These are phyloP conservation scores for Pan paniscus DNA, from an alignment of 2,113 vertebrate species.

Conservation along the genomic window DNA sequence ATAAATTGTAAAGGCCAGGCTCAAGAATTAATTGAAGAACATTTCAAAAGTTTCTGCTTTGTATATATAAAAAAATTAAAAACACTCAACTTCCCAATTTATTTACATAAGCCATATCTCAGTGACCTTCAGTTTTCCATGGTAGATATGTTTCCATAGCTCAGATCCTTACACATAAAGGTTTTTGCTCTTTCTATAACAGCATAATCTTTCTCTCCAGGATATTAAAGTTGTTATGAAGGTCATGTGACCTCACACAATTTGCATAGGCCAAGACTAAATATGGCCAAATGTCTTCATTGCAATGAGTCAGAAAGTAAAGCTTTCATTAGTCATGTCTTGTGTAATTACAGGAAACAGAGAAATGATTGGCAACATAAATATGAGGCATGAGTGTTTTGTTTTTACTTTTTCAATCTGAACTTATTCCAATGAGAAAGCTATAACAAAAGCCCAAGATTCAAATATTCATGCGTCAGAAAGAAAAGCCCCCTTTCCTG, in stretches of 20 bases:
- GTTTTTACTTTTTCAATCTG: constrained; percentile 1
- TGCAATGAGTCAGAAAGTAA: constrained; percentile 33
- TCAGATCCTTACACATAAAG: background rate
- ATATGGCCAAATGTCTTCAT: constrained; percentile 53
- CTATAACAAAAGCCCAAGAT: background rate
- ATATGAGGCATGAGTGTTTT: constrained; percentile 3
- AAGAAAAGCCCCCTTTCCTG: constrained; percentile 68
- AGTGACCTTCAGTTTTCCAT: background rate
- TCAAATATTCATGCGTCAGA: background rate
- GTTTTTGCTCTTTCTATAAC: constrained; percentile 42
- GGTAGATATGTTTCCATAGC: background rate
- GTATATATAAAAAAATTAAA: background rate
- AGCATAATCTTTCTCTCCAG: constrained; percentile 26
- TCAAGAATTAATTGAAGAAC: background rate
- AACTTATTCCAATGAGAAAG: background rate
- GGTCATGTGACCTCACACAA: constrained; percentile 6
- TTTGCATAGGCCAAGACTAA: background rate
- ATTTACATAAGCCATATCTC: background rate
- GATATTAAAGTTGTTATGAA: constrained; percentile 44
- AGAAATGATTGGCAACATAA: constrained; percentile 35
- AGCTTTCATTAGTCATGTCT: constrained; percentile 3
- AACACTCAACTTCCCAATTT: background rate
- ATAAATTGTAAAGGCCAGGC: background rate
- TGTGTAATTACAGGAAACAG: constrained; percentile 19
- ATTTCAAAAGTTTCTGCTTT: background rate